Conservation (phyloP, 2,797 vertebrate genomes). For the Chelidonichthys spinosus region DNA sequence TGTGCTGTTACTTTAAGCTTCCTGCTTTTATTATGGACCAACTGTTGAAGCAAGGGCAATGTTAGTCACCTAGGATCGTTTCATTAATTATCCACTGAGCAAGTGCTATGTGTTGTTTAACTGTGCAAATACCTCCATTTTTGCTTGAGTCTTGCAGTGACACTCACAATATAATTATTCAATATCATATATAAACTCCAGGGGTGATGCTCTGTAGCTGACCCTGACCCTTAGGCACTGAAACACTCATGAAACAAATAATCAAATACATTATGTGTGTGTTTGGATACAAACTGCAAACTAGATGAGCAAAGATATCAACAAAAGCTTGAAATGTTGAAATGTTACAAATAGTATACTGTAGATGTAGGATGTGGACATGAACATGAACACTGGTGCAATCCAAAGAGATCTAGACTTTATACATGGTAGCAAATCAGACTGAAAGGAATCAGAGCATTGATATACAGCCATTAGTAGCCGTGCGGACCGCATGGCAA, state of each 20-base stretch:
- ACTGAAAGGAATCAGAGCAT: background rate
- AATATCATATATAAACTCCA: background rate
- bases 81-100: background rate
- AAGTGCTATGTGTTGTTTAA: slow-evolving; percentile 17
- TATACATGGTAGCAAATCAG: background rate
- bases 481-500: too few relatives aligned
- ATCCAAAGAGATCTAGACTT: background rate
- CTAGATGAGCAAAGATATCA: background rate
- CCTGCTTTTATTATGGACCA: slow-evolving; percentile 30
- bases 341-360: background rate
- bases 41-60: slow-evolving; percentile 20
- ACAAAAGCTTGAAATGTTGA: slow-evolving; percentile 1
- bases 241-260: background rate
- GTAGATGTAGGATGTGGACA: background rate
- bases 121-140: slow-evolving; percentile 2
- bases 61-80: slow-evolving; percentile 6
- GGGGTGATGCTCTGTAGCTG: background rate
- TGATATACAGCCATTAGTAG: too few relatives aligned
- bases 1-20: slow-evolving; percentile 27
- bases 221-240: background rate
- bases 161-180: background rate
- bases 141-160: background rate
- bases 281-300: background rate
- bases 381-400: background rate
- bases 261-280: background rate